Percentiles rank a stretch among this genome's conserved stretches.
These are phyloP conservation scores for Semicossyphus pulcher DNA, from an alignment of 2,113 vertebrate species.

Conservation along the genomic window DNA sequence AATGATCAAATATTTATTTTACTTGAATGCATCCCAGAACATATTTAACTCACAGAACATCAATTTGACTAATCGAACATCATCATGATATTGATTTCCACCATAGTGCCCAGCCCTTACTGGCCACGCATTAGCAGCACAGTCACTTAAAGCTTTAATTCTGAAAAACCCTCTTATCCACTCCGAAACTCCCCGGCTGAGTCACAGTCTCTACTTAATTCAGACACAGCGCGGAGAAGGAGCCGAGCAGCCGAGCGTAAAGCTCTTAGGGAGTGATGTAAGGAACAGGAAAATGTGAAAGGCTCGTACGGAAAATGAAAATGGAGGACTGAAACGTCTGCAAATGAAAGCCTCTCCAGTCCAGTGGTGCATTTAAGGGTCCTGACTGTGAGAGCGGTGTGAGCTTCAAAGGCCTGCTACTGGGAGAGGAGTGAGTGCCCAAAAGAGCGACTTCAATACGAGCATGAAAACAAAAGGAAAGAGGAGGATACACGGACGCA, in stretches of 20 bases:
- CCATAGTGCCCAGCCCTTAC: background rate
- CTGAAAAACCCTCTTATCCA: slow-evolving; percentile 46
- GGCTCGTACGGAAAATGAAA: slow-evolving; percentile 33
- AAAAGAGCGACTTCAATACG: slow-evolving; percentile 15
- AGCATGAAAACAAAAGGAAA: slow-evolving; percentile 29
- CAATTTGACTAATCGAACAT: no score
- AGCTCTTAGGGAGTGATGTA: slow-evolving; percentile 52
- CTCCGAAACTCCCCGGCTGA: slow-evolving; percentile 38
- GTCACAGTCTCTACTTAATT: slow-evolving; percentile 48
- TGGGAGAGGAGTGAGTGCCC: background rate
- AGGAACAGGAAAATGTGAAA: slow-evolving; percentile 48
- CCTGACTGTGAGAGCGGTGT: slow-evolving; percentile 11
- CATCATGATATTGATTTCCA: background rate
- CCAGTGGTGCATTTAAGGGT: slow-evolving; percentile 26
- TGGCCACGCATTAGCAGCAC: background rate
- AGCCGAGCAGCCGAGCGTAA: slow-evolving; percentile 30
- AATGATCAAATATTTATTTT: no score
- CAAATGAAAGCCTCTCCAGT: slow-evolving; percentile 51
- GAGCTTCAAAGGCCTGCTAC: background rate
- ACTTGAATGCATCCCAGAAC: no score
- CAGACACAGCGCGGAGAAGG: slow-evolving; percentile 18
- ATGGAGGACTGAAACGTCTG: slow-evolving; percentile 7
- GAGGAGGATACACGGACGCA: slow-evolving; percentile 7
- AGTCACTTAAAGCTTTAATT: slow-evolving; percentile 32
- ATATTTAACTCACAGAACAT: no score